Evolutionary conservation across 2,888 invertebrate genomes (phyloP), one percentile per base, ranked within the genome.

Genomic region (Merodon equestris): DNA sequence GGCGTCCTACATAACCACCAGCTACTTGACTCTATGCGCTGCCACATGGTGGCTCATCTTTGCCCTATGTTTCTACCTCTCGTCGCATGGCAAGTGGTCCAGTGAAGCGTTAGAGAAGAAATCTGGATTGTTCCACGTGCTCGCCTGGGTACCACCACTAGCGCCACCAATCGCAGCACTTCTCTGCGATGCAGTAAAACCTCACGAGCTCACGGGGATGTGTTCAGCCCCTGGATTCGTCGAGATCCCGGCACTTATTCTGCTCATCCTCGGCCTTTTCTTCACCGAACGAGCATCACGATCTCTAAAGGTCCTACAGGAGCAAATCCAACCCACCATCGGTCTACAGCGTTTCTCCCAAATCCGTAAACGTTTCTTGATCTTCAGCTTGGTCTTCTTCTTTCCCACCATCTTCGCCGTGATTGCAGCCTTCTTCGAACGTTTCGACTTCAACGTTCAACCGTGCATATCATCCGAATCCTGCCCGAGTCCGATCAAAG

Each of bases 41-140:
- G 93, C 93, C 84, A 92, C 94, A 74, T 96, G 97, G 96, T 96
- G 97, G 93, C 92, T 95, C 1, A 93, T 96, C 83, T 92, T 97
- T 58, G 94, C 96, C 76, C 91, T 96, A 54, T 96, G 96, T 67
- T 97, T 97, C 95, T 95, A 96, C 86, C 91, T 97, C 54, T 95
- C 96, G 3, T 96, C 97, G 0, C 95, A 95, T 48, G 94, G 96
- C 86, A 96, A 97, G 86, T 97, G 97, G 97, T 96, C 96, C 19
- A 95, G 96, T 70, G 97, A 97, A 89, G 96, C 96, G 1, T 91
- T 97, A 60, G 96, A 96, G 88, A 93, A 94, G 54, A 94, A 96
- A 27, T 94, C 96, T 0, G 93, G 95, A 14, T 94, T 96, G 84
- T 93, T 97, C 82, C 97, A 97, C 88, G 93, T 95, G 1, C 92